Evolutionary conservation across 2,113 vertebrate species (phyloP).

Genomic region (Chiloscyllium plagiosum): DNA sequence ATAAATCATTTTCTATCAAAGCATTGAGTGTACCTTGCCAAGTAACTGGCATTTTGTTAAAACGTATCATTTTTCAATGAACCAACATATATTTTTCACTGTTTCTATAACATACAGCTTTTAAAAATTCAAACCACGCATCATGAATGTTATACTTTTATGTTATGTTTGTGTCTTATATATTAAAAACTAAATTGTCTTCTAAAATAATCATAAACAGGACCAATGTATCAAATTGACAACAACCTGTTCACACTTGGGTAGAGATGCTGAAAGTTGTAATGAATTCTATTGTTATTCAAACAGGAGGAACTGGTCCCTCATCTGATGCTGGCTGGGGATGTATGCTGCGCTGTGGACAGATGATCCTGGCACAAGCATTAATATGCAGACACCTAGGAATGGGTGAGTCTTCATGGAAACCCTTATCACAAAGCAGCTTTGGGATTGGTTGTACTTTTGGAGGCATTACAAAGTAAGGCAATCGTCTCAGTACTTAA

Average conservation of each 20-base stretch:
- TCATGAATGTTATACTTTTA: not conserved
- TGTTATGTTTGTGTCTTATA: not conserved
- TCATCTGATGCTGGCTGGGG: conserved; percentile 39
- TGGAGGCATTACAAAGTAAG: not conserved
- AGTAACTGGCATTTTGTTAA: not conserved
- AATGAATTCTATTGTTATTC: not conserved
- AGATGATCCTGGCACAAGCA: conserved; percentile 40
- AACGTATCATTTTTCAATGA: not conserved
- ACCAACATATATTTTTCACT: not conserved
- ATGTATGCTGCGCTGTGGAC: conserved; percentile 39
- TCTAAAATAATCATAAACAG: not conserved
- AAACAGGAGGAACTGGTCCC: conserved; percentile 39
- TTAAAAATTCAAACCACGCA: not conserved
- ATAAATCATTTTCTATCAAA: not conserved
- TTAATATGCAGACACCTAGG: conserved; percentile 36
- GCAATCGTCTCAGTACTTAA: not conserved
- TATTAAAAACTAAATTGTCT: not conserved
- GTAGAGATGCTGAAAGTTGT: not conserved
- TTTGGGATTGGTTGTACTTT: not conserved
- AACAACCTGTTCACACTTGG: not conserved
- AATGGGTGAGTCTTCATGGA: conserved; percentile 12
- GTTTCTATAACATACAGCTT: not conserved
- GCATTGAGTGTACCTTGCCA: not conserved
- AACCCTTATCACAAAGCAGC: not conserved
- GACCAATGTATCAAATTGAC: not conserved